These are phyloP conservation scores for Argopecten irradians DNA, from an alignment of 1,140 invertebrate genomes.

Conservation along the genomic window DNA sequence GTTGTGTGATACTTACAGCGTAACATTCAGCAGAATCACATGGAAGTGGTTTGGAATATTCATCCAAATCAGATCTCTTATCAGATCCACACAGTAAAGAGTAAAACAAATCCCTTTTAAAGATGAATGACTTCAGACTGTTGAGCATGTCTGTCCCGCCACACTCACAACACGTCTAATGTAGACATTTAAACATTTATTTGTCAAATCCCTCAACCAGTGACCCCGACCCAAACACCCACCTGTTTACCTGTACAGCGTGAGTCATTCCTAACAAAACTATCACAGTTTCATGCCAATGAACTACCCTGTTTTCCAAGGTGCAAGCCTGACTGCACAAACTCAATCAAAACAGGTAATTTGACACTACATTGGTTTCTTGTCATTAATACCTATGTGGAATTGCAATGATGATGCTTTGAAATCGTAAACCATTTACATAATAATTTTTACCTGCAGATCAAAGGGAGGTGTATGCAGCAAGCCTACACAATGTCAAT, in stretches of 20 bases:
- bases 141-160: not conserved
- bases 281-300: constrained; percentile 10
- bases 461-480: constrained; percentile 9
- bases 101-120: not conserved
- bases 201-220: not conserved
- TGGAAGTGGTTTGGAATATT: not conserved
- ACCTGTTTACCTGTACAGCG: not conserved
- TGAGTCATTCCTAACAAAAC: not conserved
- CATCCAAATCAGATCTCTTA: not conserved
- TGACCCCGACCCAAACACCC: constrained; percentile 11
- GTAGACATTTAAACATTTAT: constrained; percentile 8
- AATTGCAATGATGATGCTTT: not conserved
- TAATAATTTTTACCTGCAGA: not conserved
- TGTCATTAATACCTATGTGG: not conserved
- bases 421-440: not conserved
- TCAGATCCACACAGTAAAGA: not conserved
- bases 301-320: not conserved
- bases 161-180: not conserved
- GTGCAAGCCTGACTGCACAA: not conserved
- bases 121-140: not conserved
- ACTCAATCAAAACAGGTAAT: not conserved
- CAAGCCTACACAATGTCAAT: not conserved
- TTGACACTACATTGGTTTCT: not conserved
- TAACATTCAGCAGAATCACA: not conserved
- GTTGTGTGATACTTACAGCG: not conserved